phyloP scores from a whole-genome alignment of 2,113 vertebrate genomes.

The Procavia capensis region DNA sequence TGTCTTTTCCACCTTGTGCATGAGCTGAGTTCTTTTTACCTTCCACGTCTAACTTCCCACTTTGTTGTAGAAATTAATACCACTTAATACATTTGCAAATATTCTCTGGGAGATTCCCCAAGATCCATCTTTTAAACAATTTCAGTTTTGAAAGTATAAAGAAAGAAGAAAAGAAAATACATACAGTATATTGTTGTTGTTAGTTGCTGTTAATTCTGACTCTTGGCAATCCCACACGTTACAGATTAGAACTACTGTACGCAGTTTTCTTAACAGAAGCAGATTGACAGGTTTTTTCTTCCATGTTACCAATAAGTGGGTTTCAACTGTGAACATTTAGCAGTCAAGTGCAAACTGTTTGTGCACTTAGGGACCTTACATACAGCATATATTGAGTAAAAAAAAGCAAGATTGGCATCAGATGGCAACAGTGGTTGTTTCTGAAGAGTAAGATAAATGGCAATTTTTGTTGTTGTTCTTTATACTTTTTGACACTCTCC shows the following conservation, averaged over 20 bases:
- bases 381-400: neutral
- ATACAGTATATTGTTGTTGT: neutral
- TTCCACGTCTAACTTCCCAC: neutral
- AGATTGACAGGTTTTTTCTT: neutral
- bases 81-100: neutral
- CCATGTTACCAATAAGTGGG: neutral
- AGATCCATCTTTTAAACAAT: neutral
- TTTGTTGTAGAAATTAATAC: neutral
- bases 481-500: neutral
- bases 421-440: neutral
- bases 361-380: neutral
- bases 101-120: neutral
- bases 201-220: too few species aligned
- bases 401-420: neutral
- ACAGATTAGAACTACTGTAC: too few species aligned
- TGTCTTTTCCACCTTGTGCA: neutral
- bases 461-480: conserved; percentile 8
- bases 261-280: too few species aligned
- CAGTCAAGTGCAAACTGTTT: neutral
- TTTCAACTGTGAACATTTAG: neutral
- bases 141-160: neutral
- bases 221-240: too few species aligned
- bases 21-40: neutral
- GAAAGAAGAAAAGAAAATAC: neutral
- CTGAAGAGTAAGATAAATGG: neutral